Conservation (phyloP, 2,113 vertebrate species). For the Vireo altiloquus region DNA sequence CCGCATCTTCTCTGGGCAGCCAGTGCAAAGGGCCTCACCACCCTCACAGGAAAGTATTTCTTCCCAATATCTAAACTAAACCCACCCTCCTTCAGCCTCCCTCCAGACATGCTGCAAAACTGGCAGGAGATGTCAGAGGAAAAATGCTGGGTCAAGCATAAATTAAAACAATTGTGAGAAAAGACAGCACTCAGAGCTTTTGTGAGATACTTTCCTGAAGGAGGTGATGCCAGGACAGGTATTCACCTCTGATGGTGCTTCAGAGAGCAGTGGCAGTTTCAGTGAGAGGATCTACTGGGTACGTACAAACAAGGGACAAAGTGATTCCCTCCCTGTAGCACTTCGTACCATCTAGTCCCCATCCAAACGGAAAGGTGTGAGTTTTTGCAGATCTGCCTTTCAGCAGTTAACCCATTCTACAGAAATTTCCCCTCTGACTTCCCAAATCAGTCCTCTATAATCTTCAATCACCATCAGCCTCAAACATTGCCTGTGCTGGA, state of each 20-base stretch:
- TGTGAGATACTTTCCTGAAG: neutral
- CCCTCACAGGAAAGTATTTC: neutral
- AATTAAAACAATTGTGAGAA: neutral
- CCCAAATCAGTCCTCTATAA: neutral
- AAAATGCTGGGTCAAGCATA: neutral
- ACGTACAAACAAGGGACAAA: neutral
- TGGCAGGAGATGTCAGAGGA: neutral
- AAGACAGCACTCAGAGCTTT: neutral
- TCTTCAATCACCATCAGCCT: neutral
- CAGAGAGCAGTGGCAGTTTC: neutral
- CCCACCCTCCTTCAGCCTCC: neutral
- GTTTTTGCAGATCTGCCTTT: neutral
- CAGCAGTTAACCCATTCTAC: neutral
- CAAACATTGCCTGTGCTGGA: neutral
- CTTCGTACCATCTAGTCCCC: neutral
- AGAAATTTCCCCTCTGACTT: neutral
- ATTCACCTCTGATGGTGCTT: neutral
- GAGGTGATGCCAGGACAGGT: neutral
- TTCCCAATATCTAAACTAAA: neutral
- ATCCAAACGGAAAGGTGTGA: neutral
- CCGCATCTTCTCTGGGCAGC: neutral
- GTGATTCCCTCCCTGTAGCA: neutral
- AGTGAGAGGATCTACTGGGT: neutral
- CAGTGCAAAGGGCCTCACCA: neutral
- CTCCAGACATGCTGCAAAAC: neutral